Conservation (phyloP, 2,113 vertebrate species). For the Coreoperca whiteheadi region DNA sequence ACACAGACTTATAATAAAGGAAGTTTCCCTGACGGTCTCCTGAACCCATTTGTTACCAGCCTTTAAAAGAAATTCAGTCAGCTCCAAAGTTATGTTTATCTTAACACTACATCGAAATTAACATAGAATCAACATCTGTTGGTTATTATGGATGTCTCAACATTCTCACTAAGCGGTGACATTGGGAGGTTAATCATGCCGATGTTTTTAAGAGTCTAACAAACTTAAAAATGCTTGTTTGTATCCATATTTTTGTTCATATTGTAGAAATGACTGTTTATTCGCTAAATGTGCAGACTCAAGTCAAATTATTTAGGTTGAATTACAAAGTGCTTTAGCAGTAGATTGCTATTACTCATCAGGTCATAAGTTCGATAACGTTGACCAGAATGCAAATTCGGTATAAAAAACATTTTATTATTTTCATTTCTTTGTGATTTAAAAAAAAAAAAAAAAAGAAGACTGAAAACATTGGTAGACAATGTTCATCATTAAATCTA, state of each 20-base stretch:
- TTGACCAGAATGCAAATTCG: neutral
- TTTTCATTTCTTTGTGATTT: neutral
- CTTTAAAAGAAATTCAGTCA: conserved; percentile 47
- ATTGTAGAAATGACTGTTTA: neutral
- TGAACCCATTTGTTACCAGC: conserved; percentile 31
- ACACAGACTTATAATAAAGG: conserved; percentile 1
- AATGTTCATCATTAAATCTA: neutral
- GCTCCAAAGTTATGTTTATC: conserved; percentile 27
- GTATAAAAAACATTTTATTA: neutral
- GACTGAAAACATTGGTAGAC: neutral
- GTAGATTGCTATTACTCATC: neutral
- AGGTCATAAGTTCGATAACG: neutral
- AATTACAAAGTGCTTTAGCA: neutral
- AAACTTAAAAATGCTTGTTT: neutral
- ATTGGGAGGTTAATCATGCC: conserved; percentile 38
- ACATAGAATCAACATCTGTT: conserved; percentile 71
- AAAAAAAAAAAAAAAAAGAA: too few relatives aligned
- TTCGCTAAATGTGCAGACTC: neutral
- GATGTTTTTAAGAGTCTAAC: conserved; percentile 13
- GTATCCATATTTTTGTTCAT: neutral
- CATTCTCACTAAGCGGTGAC: conserved; percentile 39
- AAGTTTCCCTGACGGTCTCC: neutral
- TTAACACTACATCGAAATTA: conserved; percentile 59
- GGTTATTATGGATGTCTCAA: conserved; percentile 48
- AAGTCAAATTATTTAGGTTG: neutral